Percentiles rank a stretch among this genome's conserved stretches.
These are phyloP conservation scores for Hassar affinis DNA, from an alignment of 2,113 vertebrate species.

Conservation along the genomic window DNA sequence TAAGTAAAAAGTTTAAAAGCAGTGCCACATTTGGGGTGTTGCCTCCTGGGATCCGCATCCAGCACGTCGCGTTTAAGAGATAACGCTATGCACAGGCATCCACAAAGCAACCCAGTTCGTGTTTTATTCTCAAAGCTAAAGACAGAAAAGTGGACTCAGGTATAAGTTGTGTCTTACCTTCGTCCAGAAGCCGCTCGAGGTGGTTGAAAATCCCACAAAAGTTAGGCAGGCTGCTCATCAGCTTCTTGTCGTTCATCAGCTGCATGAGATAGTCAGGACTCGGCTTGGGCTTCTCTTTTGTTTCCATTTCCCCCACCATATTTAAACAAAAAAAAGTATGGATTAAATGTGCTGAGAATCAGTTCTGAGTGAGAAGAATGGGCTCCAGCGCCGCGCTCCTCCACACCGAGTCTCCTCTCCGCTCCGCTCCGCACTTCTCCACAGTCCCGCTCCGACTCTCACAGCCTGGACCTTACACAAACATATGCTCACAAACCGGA, in stretches of 20 bases:
- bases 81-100: no score
- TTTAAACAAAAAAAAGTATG: constrained; percentile 35
- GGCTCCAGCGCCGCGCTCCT: neutral
- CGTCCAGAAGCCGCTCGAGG: constrained; percentile 93
- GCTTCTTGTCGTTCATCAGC: constrained; percentile 97
- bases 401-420: neutral
- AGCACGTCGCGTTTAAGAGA: neutral
- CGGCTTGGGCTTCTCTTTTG: constrained; percentile 96
- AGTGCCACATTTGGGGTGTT: constrained; percentile 14
- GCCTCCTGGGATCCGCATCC: constrained; percentile 13
- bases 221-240: constrained; percentile 98
- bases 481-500: neutral
- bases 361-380: neutral
- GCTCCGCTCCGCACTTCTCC: neutral
- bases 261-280: constrained; percentile 98
- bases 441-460: neutral
- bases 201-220: constrained; percentile 99
- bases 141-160: neutral
- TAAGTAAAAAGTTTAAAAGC: neutral
- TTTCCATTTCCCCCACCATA: constrained; percentile 95
- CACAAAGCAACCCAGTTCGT: neutral
- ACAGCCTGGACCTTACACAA: neutral
- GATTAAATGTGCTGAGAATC: neutral
- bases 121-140: neutral
- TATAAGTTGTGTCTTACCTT: constrained; percentile 88